Evolutionary conservation across 2,797 vertebrate species (phyloP).

Genomic region (Taeniopygia guttata): DNA sequence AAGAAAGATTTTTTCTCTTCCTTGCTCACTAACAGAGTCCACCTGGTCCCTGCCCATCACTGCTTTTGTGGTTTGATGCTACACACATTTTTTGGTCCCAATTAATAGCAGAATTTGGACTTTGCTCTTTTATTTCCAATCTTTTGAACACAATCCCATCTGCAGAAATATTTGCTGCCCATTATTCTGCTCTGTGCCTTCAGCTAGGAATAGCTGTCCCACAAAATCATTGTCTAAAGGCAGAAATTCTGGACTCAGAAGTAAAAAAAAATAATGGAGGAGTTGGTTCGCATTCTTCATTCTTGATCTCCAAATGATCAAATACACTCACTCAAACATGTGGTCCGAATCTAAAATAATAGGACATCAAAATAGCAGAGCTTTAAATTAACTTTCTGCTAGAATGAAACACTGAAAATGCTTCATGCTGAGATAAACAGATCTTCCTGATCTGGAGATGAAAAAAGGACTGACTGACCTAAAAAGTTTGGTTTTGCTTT

Average conservation of each 20-base stretch:
- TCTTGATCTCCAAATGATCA: neutral
- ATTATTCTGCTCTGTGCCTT: neutral
- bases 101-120: neutral
- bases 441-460: neutral
- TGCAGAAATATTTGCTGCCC: neutral
- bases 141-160: neutral
- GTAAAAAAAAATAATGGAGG: neutral
- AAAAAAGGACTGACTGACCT: neutral
- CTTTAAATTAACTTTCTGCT: neutral
- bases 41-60: conserved; percentile 1
- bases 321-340: neutral
- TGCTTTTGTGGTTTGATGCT: neutral
- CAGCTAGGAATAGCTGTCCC: neutral
- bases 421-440: neutral
- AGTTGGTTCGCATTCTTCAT: neutral
- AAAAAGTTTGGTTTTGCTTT: neutral
- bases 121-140: neutral
- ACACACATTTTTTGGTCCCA: neutral
- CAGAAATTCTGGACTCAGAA: neutral
- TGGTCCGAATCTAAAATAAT: neutral
- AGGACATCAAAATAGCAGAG: neutral
- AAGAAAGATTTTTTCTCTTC: neutral
- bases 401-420: neutral
- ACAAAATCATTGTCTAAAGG: neutral
- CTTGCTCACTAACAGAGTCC: neutral